Evolutionary conservation across 1,140 invertebrate genomes (phyloP), one percentile per base, ranked within the genome.

Genomic region (Forficula auricularia): DNA sequence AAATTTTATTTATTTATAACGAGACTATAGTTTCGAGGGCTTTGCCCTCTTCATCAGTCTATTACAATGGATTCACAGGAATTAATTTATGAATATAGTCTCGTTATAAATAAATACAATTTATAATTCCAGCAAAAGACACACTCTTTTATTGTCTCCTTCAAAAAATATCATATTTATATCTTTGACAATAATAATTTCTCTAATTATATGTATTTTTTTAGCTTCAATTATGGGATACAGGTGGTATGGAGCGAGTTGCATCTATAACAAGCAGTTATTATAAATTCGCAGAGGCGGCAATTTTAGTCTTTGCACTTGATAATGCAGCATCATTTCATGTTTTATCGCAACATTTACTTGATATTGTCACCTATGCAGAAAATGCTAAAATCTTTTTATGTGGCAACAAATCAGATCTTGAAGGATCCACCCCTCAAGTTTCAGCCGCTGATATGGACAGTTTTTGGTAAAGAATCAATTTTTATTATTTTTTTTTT

Each of bases 361-460:
- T 92, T 9, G 87, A 92, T 55, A 85, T 90, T 54, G 83, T 89
- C 1, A 84, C 82, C 2, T 88, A 89, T 62, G 86, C 87, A 30
- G 86, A 90, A 61, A 90, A 87, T 65, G 85, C 85, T 1, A 88
- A 89, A 63, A 89, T 92, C 58, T 91, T 87, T 62, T 67, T 92
- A 13, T 89, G 86, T 64, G 86, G 85, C 27, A 92, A 90, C 55
- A 90, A 90, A 62, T 74, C 70, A 45, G 87, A 92, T 60, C 58
- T 88, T 19, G 77, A 81, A 49, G 71, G 72, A 13, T 56, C 61
- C 39, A 72, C 69, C 37, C 74, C 77, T 39, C 74, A 79, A 65
- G 82, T 92, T 1, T 81, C 79, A 15, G 84, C 92, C 61, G 68
- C 75, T 38, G 89, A 94, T 57, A 84, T 94, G 60, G 86, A 90